Percentiles rank a stretch among this genome's conserved stretches.
phyloP scores from a whole-genome alignment of 2,113 vertebrate species.

The Pimephales promelas region DNA sequence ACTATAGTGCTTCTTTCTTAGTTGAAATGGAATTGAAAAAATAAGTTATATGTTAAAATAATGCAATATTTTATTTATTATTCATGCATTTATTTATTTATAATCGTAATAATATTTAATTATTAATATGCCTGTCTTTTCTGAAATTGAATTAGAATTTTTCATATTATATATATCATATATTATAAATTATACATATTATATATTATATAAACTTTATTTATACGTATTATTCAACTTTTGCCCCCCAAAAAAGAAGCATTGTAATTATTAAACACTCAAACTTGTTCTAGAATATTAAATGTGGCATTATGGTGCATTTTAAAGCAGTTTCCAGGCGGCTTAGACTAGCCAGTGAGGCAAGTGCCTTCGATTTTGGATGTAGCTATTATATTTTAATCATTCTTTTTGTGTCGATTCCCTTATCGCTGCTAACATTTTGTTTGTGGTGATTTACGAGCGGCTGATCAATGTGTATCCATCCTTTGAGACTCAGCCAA shows the following conservation, averaged over 20 bases:
- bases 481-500: constrained; percentile 37
- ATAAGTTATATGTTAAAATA: too few relatives aligned
- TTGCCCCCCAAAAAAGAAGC: neutral
- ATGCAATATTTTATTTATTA: neutral
- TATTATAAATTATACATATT: too few relatives aligned
- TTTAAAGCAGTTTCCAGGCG: neutral
- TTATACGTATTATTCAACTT: neutral
- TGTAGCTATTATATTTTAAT: neutral
- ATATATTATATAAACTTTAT: neutral
- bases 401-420: neutral
- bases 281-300: neutral
- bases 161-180: too few relatives aligned
- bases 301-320: neutral
- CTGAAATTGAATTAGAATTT: too few relatives aligned
- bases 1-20: neutral
- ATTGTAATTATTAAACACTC: neutral
- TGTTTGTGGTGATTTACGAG: neutral
- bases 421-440: constrained; percentile 8
- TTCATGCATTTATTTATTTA: neutral
- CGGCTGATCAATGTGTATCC: constrained; percentile 18
- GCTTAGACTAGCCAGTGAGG: neutral
- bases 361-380: neutral
- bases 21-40: too few relatives aligned
- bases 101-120: neutral
- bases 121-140: too few relatives aligned